Base-by-base conservation (phyloP, 1,140 invertebrate species). In the Zaprionus inermis region DNA sequence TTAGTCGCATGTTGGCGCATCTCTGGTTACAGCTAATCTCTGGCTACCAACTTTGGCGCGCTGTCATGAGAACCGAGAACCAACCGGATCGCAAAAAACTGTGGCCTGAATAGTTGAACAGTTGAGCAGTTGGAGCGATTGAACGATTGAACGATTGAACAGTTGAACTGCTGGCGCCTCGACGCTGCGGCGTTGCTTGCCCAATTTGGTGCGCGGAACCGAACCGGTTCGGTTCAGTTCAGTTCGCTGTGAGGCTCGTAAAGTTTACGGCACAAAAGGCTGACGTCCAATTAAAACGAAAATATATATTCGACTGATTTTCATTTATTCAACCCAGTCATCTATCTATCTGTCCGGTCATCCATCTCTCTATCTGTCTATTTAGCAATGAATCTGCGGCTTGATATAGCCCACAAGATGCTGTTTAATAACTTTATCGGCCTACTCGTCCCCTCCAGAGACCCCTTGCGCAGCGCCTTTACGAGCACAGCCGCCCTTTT, bases 31-130 rank as follows among this genome's bases (percentile, higher is more conserved):
- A 82, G 79, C 83, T 86, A 88, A 86, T 86, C 83, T 86, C 59
- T 76, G 73, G 84, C 83, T 89, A 89, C 83, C 84, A 89, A 88
- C 79, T 88, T 88, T 82, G 83, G 76, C 51, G 32, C 46, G 46
- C 65, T 76, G 61, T 65, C 83, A 82, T 86, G 83, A 79, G 79
- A 88, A 78, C 78, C 81, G 44, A 80, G 81, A 84, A 89, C 83
- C 76, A 84, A 84, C 71, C 81, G 49, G 34, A 63, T 41, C 56
- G 64, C 65, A 32, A 32, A 32, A 32, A 63, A n/a, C 71, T 88
- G 82, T 86, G 83, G 84, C 83, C 83, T 86, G 83, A 86, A 86
- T 86, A 83, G 81, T 75, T 84, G 80, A 86, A 86, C 86, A n/a
- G n/a, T n/a, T 28, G 24, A 28, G 24, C 79, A 81, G 24, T 28